Evolutionary conservation across 2,113 vertebrate species (phyloP), one percentile per base, ranked within the genome.

Genomic region (Athene noctua): DNA sequence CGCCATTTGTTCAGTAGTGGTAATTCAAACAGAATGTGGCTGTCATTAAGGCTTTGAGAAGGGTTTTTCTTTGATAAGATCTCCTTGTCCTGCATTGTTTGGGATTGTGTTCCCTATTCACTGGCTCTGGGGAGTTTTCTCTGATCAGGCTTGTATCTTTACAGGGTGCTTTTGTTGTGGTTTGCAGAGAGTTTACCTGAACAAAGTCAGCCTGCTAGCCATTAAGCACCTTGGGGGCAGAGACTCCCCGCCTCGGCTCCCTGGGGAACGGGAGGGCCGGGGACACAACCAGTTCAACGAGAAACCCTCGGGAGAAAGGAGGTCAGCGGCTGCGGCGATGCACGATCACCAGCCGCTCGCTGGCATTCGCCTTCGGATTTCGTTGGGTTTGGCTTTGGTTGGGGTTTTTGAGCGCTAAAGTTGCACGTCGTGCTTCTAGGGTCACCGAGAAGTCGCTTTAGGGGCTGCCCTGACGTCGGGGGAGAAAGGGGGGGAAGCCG

Each of bases 1-100:
- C 98, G 98, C 97, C 98, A 96, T 98, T 98, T 98, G 98, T 97
- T 98, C 98, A 97, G 97, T 98, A 98, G 98, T 98, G 98, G 97
- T 97, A 97, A 98, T 98, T 98, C 98, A 98, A 98, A 98, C 98
- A 98, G 97, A 98, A 97, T 97, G 97, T 91, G 94, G 94, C 97
- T 97, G 97, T 97, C 97, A 98, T 98, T 97, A 98, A 97, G 97
- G 98, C 98, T 98, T 97, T 98, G 97, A 98, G 98, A 98, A 95
- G 95, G 93, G 93, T 94, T 95, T 97, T 97, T 97, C 98, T 98
- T 98, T 98, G 98, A 98, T 98, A 98, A 98, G 98, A 98, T 98
- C 98, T 95, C 94, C 98, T 98, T 98, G 98, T 98, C 97, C 96
- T 78, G 94, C 97, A 98, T 98, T 98, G 98, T 98, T 97, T 97